Conservation (phyloP, 2,797 vertebrate genomes). For the Tinamus major region DNA sequence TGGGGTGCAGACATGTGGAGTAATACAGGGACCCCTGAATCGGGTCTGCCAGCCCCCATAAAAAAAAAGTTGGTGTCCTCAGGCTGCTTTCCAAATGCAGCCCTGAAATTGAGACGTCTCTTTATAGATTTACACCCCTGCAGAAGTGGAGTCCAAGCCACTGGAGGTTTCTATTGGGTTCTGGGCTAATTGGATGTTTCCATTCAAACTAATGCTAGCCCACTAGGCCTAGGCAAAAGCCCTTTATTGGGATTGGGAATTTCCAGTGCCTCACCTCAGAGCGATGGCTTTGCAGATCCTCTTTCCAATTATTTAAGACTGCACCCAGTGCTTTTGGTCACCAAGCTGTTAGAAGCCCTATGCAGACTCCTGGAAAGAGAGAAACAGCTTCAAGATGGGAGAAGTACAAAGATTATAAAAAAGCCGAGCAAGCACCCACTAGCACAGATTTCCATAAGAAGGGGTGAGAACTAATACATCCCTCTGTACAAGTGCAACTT, state of each 20-base stretch:
- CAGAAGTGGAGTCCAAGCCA: not conserved
- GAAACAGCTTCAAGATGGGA: not conserved
- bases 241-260: not conserved
- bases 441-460: not conserved
- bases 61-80: not conserved
- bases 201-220: not conserved
- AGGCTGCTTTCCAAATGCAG: not conserved
- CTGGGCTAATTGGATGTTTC: not conserved
- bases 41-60: not conserved
- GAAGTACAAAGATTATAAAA: not conserved
- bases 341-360: not conserved
- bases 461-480: not conserved
- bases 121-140: not conserved
- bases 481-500: not conserved
- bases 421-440: not conserved
- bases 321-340: not conserved
- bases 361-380: not conserved
- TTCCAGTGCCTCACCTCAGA: not conserved
- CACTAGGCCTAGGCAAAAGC: not conserved
- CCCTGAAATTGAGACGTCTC: not conserved
- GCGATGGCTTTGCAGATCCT: not conserved
- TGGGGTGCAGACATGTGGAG: not conserved
- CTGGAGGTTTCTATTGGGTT: rapidly evolving
- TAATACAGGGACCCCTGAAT: not conserved
- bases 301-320: not conserved